Base-by-base conservation (phyloP, 2,888 invertebrate genomes). In the Heterodera filipjevi region DNA sequence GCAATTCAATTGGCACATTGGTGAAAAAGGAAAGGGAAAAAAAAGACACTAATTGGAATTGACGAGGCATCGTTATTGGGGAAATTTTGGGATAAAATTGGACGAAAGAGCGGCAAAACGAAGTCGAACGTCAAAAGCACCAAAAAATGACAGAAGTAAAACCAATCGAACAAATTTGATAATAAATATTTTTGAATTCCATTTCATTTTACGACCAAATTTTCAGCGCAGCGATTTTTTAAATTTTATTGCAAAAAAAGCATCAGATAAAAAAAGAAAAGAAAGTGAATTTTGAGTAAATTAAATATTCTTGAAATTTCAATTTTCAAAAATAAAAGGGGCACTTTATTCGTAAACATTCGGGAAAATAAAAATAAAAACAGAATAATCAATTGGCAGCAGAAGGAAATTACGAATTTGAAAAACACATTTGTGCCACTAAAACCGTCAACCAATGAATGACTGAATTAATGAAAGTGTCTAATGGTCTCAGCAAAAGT, bases 41-140 rank as follows among this genome's bases (percentile, higher is more conserved):
- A 59, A 39, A 59, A 59, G 59, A 59, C 59, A 59, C 22, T 59
- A 59, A 59, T 59, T 27, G 59, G 27, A 59, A 22, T 59, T 59
- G 59, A 59, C 59, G 49, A 3, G 59, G 22, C 53, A 53, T 22
- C 53, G 53, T 22, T 53, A 19, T 53, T 53, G 53, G 22, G 22
- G 19, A 53, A 53, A 53, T 27, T 27, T 59, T 59, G 8, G 27
- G 10, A 59, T 19, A 53, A 59, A 49, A 59, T 6, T 59, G 10
- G 59, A 27, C 59, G 59, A 59, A 59, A 59, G 59, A n/a, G 59
- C 59, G 59, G 59, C 59, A 59, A 59, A 59, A 22, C 22, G 49
- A 49, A 27, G 27, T n/a, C 59, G 59, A 59, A 59, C 10, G 22
- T 19, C 19, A 19, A 27, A 59, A 5, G n/a, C 10, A 27, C 10